Base-by-base conservation (phyloP, 2,888 invertebrate genomes). In the Miltochrista miniata region DNA sequence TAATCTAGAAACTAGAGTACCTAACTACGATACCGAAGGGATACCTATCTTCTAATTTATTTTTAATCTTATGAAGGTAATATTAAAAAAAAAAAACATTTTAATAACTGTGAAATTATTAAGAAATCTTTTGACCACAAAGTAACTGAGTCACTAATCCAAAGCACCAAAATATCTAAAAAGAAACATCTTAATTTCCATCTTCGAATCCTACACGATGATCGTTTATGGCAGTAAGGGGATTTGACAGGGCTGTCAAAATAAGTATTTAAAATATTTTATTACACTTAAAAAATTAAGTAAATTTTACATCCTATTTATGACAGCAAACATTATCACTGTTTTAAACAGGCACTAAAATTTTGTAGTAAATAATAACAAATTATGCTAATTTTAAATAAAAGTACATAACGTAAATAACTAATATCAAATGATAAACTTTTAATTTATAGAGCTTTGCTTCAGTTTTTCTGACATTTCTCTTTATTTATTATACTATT, bases 141-240 rank as follows among this genome's bases (percentile, higher is more conserved):
- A 57, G 55, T 50, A 48, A 14, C 40, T 69, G 68, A 70, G 45
- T 72, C 63, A 73, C 53, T 51, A 24, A 58, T 39, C 44, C 59
- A 29, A 61, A 63, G 58, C 50, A 54, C 52, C 53, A 18, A 61
- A 51, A 65, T 64, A 64, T 68, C 69, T 60, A 54, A 65, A 68
- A 65, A 63, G 69, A 52, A 54, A 68, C 70, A 66, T 68, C 56
- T 68, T 45, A 73, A 71, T 71, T 64, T 65, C 77, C 76, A 77
- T 74, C 72, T 71, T 73, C 54, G 53, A 79, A 74, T 70, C 83
- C 83, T 79, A 82, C 84, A 75, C 81, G 51, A 59, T 61, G 49
- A 57, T 65, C 75, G 55, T 76, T 73, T 77, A 77, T 51, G 82
- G 83, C 51, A 37, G 54, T 59, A 12, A 33, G 59, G 51, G 59